Base-by-base conservation (phyloP, 1,140 invertebrate genomes). In the Caenorhabditis tropicalis region DNA sequence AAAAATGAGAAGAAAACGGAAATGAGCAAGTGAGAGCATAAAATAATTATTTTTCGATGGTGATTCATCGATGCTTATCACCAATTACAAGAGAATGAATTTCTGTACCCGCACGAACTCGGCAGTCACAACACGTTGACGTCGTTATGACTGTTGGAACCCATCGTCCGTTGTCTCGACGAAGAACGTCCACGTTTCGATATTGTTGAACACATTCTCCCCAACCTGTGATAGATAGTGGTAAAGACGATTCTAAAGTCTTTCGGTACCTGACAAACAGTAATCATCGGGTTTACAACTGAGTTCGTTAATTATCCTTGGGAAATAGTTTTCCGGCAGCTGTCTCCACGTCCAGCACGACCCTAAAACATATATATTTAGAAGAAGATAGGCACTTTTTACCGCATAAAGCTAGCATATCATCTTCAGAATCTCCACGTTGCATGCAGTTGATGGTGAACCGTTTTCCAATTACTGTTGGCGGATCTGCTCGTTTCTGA, bases 321-420 rank as follows among this genome's bases (percentile, higher is more conserved):
- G 85, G 43, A 86, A 86, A 53, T 86, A 86, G 81, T 84, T 82
- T 19, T 83, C 85, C 3, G 85, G 85, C 4, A 86, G 51, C 15
- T 86, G 83, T 48, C 85, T 39, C 85, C 85, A 86, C 3, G 85
- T 86, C 85, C 85, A 86, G 31, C 85, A 86, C 0, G 85, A 65
- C n/a, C 70, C 83, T 83, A 83, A n/a, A 5, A 65, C 33, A n/a
- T 15, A 24, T 2, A 36, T 12, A 21, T 24, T 56, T 27, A 4
- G 2, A n/a, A 51, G 43, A 46, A 46, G 19, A 1, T 46, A 46
- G 43, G 10, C 49, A n/a, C 0, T 19, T 51, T 31, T n/a, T 49
- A 83, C 81, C 82, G 60, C 85, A 86, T 48, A 86, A 70, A 0
- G 82, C 46, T n/a, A 86, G 43, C 33, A 70, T 58, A 36, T 86